Base-by-base conservation (phyloP, 2,797 vertebrate genomes). In the Myotis pilosus region DNA sequence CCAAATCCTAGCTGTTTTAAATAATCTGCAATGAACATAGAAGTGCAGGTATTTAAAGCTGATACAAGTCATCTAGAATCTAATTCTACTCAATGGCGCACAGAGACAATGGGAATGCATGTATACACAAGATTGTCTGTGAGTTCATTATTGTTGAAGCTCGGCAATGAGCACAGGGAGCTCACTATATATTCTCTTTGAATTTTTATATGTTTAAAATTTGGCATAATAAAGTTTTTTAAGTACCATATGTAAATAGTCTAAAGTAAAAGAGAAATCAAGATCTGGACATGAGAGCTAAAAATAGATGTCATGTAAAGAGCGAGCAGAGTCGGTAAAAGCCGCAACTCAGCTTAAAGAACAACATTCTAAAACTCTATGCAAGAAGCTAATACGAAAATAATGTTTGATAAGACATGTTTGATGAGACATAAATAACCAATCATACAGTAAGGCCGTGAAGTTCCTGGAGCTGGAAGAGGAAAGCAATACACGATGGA, bases 171-270 rank as follows among this genome's bases (percentile, higher is more conserved):
- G 3, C 47, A 41, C 23, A 49, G 16, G 41, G 22, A 44, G 53
- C 9, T 87, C 60, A 87, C 30, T 33, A 64, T 19, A 30, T 78
- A 87, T 38, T 66, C 47, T 47, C 57, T 92, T 20, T 47, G 53
- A 9, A n/a, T 30, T 81, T 81, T 51, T 44, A 4, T 71, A 51
- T 76, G 20, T 44, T 92, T 80, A 71, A 41, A 83, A 41, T 49
- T 87, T 87, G 78, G 84, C 49, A 36, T 90, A 87, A 84, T 85
- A 74, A 68, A 71, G 12, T 66, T 93, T 91, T 92, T 62, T 9
- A 71, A 57, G 25, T 62, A 49, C 5, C 49, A 5, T 25, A 55
- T 89, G 51, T 57, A 75, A 89, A 87, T 3, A 74, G 36, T 76
- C 90, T 30, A 71, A 87, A 90, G 44, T 28, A 72, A 81, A 74